These are phyloP conservation scores for Sminthopsis crassicaudata DNA, from an alignment of 2,113 vertebrate species.

Conservation along the genomic window DNA sequence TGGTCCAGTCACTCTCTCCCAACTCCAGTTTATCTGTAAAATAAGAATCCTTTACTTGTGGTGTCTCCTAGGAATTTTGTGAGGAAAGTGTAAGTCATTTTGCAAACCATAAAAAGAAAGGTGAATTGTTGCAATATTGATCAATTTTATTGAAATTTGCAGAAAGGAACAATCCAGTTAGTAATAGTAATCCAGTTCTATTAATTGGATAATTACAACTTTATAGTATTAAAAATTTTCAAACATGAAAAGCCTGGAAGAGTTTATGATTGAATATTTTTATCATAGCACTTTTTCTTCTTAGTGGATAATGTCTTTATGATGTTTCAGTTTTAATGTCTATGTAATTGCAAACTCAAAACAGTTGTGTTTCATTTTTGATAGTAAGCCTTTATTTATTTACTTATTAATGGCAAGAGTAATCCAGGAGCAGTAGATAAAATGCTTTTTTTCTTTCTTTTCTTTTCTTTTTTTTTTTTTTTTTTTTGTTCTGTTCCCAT, in stretches of 20 bases:
- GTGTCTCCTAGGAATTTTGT: neutral
- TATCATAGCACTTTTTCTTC: conserved; percentile 37
- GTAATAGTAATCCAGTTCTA: neutral
- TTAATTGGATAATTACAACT: neutral
- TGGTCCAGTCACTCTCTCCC: neutral
- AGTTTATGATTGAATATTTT: conserved; percentile 1
- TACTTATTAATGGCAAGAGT: neutral
- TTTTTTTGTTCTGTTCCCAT: neutral
- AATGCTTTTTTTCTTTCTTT: neutral
- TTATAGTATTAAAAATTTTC: neutral
- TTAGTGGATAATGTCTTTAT: neutral
- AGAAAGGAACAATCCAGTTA: conserved; percentile 27
- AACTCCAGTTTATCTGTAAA: neutral
- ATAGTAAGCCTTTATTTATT: neutral
- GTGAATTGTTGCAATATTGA: neutral
- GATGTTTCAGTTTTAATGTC: neutral
- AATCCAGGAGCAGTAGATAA: neutral
- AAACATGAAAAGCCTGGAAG: conserved; percentile 29
- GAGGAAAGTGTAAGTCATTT: neutral
- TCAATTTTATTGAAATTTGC: neutral
- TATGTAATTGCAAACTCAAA: neutral
- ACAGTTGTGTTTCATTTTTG: neutral
- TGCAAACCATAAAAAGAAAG: neutral
- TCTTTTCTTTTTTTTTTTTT: neutral
- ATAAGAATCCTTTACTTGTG: neutral